Conservation (phyloP, 2,888 invertebrate species). For the Aphodius granarius region DNA sequence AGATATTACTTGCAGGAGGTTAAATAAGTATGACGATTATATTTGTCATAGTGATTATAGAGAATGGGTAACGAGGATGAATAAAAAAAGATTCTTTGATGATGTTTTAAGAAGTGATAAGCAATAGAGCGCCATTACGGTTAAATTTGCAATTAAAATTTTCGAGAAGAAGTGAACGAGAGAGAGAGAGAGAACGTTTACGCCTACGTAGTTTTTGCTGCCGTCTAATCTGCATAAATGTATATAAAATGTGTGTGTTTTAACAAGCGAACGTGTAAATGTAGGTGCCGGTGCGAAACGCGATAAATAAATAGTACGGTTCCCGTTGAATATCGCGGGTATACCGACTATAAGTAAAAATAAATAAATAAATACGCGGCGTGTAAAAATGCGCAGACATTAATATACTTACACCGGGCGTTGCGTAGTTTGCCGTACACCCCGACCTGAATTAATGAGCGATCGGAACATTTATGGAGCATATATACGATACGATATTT, state of each 20-base stretch:
- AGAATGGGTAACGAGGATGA: too few species aligned
- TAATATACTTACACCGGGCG: conserved; percentile 21
- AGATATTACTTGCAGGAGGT: not conserved
- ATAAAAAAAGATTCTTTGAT: not conserved
- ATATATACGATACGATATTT: conserved; percentile 32
- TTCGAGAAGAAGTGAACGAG: conserved; percentile 18
- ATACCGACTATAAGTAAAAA: not conserved
- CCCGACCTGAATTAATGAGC: conserved; percentile 28
- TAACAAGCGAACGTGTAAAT: conserved; percentile 32
- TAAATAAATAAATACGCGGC: conserved; percentile 11
- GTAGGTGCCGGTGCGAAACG: conserved; percentile 27
- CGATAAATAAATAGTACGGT: conserved; percentile 20
- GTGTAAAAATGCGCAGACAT: conserved; percentile 19
- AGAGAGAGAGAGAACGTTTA: conserved; percentile 33
- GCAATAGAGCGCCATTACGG: not conserved
- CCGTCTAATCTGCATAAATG: conserved; percentile 32
- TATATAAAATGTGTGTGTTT: conserved; percentile 35
- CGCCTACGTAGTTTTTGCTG: conserved; percentile 31
- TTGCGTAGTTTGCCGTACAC: conserved; percentile 22
- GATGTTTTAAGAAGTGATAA: not conserved
- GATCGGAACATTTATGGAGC: conserved; percentile 32
- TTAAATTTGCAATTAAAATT: conserved; percentile 35
- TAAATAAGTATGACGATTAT: not conserved
- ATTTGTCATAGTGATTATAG: not conserved
- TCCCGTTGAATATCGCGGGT: not conserved